phyloP scores from a whole-genome alignment of 2,888 invertebrate species.

The Mechanitis mazaeus region DNA sequence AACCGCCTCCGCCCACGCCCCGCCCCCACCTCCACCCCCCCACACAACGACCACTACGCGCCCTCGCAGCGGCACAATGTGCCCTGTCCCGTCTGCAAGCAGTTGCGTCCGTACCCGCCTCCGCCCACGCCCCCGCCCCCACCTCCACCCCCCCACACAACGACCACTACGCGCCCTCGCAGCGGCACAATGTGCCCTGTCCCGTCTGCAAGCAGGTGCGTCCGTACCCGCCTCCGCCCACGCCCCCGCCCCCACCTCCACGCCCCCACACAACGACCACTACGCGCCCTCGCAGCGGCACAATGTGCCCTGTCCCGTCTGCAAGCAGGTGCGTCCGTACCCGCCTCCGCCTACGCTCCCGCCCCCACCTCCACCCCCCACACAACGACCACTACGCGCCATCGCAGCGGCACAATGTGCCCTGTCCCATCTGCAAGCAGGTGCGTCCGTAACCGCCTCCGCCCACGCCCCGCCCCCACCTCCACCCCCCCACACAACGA shows the following conservation, averaged over 20 bases:
- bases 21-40: constrained; percentile 89
- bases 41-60: constrained; percentile 85
- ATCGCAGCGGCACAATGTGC: constrained; percentile 82
- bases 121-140: constrained; percentile 86
- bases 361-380: constrained; percentile 89
- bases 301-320: constrained; percentile 87
- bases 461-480: constrained; percentile 89
- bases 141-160: constrained; percentile 78
- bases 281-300: constrained; percentile 81
- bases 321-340: constrained; percentile 68
- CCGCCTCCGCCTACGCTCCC: constrained; percentile 80
- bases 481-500: constrained; percentile 89
- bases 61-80: constrained; percentile 82
- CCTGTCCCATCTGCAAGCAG: constrained; percentile 86
- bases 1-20: constrained; percentile 78
- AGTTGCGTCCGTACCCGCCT: constrained; percentile 38
- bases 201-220: too few relatives aligned
- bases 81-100: constrained; percentile 86
- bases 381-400: constrained; percentile 85
- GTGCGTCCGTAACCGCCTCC: constrained; percentile 33
- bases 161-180: too few relatives aligned
- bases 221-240: neutral
- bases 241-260: constrained; percentile 64
- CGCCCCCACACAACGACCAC: constrained; percentile 84
- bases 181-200: too few relatives aligned